Evolutionary conservation across 2,888 invertebrate genomes (phyloP), one percentile per base, ranked within the genome.

Genomic region (Portevinia maculata): DNA sequence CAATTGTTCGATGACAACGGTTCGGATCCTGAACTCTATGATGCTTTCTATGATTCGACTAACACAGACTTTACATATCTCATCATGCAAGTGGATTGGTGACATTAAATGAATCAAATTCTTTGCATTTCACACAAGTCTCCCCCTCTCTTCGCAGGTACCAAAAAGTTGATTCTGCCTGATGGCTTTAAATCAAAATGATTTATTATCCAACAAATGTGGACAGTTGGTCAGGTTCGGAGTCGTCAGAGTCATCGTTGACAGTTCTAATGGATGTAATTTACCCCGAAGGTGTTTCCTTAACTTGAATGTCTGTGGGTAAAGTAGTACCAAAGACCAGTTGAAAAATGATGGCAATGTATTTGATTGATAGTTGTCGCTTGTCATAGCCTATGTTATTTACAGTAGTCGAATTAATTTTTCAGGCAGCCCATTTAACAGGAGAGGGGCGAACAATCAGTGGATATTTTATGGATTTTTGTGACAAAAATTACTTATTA

Each of bases 201-300:
- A 81, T 81, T 81, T 76, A 81, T 81, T 64, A 48, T 64, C 59
- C 44, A 57, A 50, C 32, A 17, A 60, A 62, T 46, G 65, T 73
- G 59, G 67, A 74, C 79, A 62, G 69, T 57, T 37, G 69, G 57
- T 32, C 60, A 74, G 46, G 57, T 39, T 57, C 41, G 48, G 46
- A 17, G 30, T 57, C 37, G 39, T 41, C 70, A 65, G 59, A 81
- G 70, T 75, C 76, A 81, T 83, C 71, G 83, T 67, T 83, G 83
- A 83, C 83, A 83, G 83, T 78, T 73, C 71, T 83, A 83, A 78
- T 78, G 73, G 83, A 83, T 83, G 81, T 81, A 81, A 81, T 76
- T 71, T 76, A 65, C 76, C 81, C 52, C 48, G 62, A 60, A 81
- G 81, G 64, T 81, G 81, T 76, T 59, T 76, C 52, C 59, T 24